Conservation (phyloP, 1,140 invertebrate species). For the Gonatopus flavifemur region DNA sequence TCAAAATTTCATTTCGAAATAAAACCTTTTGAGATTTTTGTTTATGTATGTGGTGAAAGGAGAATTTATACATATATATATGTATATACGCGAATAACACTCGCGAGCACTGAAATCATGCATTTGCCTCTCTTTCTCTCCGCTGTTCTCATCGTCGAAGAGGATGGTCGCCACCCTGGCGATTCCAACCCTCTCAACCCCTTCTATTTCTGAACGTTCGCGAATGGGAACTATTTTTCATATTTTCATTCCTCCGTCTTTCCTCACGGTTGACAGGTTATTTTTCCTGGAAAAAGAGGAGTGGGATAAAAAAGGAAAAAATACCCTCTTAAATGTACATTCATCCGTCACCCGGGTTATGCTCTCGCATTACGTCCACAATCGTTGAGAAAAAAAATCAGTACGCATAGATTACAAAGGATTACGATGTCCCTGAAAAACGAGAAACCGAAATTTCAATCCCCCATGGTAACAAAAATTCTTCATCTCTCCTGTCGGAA, state of each 20-base stretch:
- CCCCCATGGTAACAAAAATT: too few species aligned
- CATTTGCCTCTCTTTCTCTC: neutral
- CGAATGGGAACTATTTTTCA: conserved; percentile 23
- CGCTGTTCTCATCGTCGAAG: too few species aligned
- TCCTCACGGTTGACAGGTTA: neutral
- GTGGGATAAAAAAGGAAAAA: neutral
- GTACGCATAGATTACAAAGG: too few species aligned
- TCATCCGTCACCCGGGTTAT: neutral
- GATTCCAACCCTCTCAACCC: conserved; percentile 6
- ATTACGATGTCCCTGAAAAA: too few species aligned
- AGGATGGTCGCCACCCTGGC: too few species aligned
- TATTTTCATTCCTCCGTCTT: conserved; percentile 17
- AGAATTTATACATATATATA: neutral
- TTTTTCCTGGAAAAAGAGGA: neutral
- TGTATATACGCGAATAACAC: neutral
- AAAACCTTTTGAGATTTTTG: conserved; percentile 42
- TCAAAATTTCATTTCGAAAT: conserved; percentile 48
- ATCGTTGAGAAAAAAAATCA: too few species aligned
- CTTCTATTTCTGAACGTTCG: neutral
- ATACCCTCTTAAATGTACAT: neutral
- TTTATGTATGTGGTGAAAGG: conserved; percentile 28
- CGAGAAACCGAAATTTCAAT: too few species aligned
- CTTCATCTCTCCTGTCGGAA: too few species aligned
- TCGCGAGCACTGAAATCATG: neutral
- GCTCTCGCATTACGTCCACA: too few species aligned